Conservation (phyloP, 2,113 vertebrate species). For the Vimba vimba region DNA sequence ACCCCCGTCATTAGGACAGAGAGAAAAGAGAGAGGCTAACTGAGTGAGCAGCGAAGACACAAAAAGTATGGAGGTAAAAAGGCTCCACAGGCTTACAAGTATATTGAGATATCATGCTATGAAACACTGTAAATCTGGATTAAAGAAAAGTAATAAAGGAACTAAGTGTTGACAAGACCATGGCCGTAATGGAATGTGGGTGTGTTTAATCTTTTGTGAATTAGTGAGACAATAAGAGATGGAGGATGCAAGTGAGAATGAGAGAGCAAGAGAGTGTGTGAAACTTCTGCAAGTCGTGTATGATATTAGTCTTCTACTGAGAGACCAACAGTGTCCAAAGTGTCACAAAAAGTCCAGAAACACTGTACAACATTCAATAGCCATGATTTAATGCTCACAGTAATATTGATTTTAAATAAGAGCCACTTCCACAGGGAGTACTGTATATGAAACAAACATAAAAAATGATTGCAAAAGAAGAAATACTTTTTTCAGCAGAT, state of each 20-base stretch:
- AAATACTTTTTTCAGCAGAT: background rate
- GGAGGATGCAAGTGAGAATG: background rate
- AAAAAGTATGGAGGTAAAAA: background rate
- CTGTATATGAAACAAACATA: background rate
- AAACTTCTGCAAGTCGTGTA: background rate
- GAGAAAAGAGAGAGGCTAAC: background rate
- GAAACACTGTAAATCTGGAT: constrained; percentile 4
- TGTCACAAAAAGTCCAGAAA: background rate
- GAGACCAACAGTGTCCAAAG: background rate
- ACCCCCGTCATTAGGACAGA: background rate
- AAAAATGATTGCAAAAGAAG: background rate
- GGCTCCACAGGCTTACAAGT: background rate
- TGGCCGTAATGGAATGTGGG: background rate
- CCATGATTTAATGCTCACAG: constrained; percentile 1
- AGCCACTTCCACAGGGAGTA: background rate
- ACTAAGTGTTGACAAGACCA: background rate
- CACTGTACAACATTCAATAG: constrained; percentile 1
- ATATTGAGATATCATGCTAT: background rate
- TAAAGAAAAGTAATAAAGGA: constrained; percentile 3
- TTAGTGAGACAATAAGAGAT: background rate
- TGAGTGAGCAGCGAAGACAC: background rate
- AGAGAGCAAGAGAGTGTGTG: background rate
- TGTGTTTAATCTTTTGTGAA: background rate
- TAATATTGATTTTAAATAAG: constrained; percentile 20
- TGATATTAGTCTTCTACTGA: background rate